A percentile compares a stretch with the other conserved stretches of the same genome.
phyloP scores from a whole-genome alignment of 2,888 invertebrate genomes.

The Tipula lateralis region DNA sequence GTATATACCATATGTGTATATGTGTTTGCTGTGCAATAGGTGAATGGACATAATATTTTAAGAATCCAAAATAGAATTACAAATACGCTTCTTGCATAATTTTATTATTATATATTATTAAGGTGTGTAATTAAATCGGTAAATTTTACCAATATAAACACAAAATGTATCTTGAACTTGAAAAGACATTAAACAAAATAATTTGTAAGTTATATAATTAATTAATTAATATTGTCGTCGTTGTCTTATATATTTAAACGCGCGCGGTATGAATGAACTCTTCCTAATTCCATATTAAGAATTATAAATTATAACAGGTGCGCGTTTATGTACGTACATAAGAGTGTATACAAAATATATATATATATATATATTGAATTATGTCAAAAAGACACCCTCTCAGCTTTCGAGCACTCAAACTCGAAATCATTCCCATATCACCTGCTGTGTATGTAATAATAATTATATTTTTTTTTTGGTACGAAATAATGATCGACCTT shows the following conservation, averaged over 20 bases:
- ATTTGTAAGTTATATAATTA: background rate
- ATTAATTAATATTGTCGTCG: constrained; percentile 11
- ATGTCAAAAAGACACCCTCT: constrained; percentile 6
- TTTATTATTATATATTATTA: constrained; percentile 1
- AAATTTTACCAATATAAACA: background rate
- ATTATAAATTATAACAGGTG: background rate
- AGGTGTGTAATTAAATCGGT: constrained; percentile 11
- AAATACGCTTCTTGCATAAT: background rate
- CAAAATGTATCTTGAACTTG: background rate
- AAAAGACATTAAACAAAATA: background rate
- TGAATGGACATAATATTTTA: background rate
- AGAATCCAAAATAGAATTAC: constrained; percentile 14
- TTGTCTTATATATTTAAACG: background rate
- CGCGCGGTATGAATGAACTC: background rate
- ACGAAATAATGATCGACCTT: constrained; percentile 7
- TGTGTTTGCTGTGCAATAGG: background rate
- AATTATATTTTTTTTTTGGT: background rate
- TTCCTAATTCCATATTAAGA: background rate
- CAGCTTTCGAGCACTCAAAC: background rate
- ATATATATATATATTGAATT: background rate
- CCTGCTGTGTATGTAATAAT: background rate
- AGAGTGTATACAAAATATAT: background rate
- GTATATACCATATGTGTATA: background rate
- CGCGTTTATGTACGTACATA: background rate
- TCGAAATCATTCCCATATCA: background rate